A percentile compares a stretch with the other conserved stretches of the same genome.
These are phyloP conservation scores for Erebia epiphron DNA, from an alignment of 2,888 invertebrate genomes.

Conservation along the genomic window DNA sequence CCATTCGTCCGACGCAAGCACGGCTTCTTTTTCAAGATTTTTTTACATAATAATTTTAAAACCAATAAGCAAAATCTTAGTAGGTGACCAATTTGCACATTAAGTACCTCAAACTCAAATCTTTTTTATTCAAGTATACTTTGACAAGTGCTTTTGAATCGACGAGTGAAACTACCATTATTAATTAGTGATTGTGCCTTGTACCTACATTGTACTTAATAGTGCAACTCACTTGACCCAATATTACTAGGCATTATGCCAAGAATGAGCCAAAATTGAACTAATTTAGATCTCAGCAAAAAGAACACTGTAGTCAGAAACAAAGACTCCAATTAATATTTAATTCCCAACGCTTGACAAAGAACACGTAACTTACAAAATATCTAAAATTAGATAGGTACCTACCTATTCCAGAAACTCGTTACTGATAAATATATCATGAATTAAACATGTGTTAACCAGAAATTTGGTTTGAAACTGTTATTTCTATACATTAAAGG, in stretches of 20 bases:
- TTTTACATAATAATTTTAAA: too few species aligned
- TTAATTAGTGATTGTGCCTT: neutral
- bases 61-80: too few species aligned
- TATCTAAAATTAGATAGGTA: too few species aligned
- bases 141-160: too few species aligned
- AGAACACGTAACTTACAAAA: neutral
- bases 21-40: too few species aligned
- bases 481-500: constrained; percentile 8
- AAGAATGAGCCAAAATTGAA: constrained; percentile 1
- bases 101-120: too few species aligned
- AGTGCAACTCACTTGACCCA: constrained; percentile 1
- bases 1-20: too few species aligned
- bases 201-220: neutral
- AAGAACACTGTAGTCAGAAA: neutral
- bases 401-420: too few species aligned
- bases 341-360: neutral
- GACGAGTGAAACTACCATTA: neutral
- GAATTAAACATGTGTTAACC: neutral
- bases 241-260: constrained; percentile 11
- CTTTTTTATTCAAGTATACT: too few species aligned
- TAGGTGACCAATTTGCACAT: too few species aligned
- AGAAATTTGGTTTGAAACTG: neutral
- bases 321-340: neutral
- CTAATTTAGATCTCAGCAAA: neutral
- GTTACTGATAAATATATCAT: neutral